phyloP scores from a whole-genome alignment of 2,797 vertebrate genomes.

The Silurus aristotelis region DNA sequence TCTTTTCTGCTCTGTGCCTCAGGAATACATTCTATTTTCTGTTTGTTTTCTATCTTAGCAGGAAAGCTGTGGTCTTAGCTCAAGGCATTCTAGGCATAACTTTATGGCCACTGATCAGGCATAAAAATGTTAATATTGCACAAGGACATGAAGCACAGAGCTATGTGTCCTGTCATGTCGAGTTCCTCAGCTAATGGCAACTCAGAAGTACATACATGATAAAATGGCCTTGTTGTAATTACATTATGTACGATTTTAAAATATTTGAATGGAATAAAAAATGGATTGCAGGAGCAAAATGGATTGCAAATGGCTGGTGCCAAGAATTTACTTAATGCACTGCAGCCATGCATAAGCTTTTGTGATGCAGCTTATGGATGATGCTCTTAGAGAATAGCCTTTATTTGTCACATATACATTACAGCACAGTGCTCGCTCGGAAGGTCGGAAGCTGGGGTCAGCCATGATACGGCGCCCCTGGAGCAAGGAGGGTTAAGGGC shows the following conservation, averaged over 20 bases:
- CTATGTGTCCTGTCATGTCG: background rate
- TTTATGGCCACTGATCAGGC: too few relatives aligned
- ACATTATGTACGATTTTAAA: background rate
- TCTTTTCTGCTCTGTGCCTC: conserved; percentile 6
- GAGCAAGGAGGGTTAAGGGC: too few relatives aligned
- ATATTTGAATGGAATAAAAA: background rate
- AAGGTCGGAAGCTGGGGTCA: too few relatives aligned
- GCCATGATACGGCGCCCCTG: too few relatives aligned
- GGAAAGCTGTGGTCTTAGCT: background rate
- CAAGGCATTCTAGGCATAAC: too few relatives aligned
- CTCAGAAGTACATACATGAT: background rate
- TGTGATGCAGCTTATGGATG: too few relatives aligned
- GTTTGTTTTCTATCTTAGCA: background rate
- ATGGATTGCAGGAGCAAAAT: too few relatives aligned
- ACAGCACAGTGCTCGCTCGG: too few relatives aligned
- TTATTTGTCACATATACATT: too few relatives aligned
- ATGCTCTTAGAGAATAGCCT: too few relatives aligned
- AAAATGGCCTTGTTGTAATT: background rate
- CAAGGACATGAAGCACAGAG: background rate
- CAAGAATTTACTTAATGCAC: too few relatives aligned
- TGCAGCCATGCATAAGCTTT: too few relatives aligned
- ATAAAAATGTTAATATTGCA: background rate
- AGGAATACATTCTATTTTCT: background rate
- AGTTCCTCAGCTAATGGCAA: background rate
- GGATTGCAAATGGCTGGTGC: background rate